Base-by-base conservation (phyloP, 2,888 invertebrate genomes). In the Antheraea assamensis region DNA sequence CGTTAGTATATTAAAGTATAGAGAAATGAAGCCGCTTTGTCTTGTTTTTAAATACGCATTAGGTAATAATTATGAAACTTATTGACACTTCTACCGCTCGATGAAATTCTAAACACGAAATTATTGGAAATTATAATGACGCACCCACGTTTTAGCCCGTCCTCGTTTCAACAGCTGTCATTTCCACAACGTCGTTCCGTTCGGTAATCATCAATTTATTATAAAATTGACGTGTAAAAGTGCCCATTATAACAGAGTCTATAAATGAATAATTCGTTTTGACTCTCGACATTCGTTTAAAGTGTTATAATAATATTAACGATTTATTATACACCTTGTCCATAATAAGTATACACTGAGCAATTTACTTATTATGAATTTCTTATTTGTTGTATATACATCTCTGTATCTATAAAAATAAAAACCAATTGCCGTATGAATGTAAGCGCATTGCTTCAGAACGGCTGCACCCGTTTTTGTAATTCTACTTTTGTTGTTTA, bases 121-220 rank as follows among this genome's bases (percentile, higher is more conserved):
- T 73, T 70, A 73, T 70, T 73, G 52, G 27, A 31, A 70, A 73
- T 70, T 70, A 42, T 73, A 73, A 73, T 66, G 64, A 72, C 70
- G 55, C 49, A 70, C 55, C 70, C 70, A 58, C 70, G 70, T 73
- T 73, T 72, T 73, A 70, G 42, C 21, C 17, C 71, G 72, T 79
- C 78, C 78, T 78, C 78, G 79, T 79, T 77, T 79, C 80, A 77
- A 78, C 77, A 76, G 74, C 76, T 77, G 75, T 74, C 76, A 78
- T 77, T 76, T 77, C 72, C 75, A 76, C 80, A 80, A 80, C 68
- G 68, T 68, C 66, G 35, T 68, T 68, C 68, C 74, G 74, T 81
- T 73, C 79, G 74, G 80, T 79, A 80, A 77, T 74, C 77, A 77
- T 76, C 74, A 80, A 83, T 81, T 81, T 78, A 80, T 81, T 83